These are phyloP conservation scores for Blennius ocellaris DNA, from an alignment of 2,113 vertebrate species.

Conservation along the genomic window DNA sequence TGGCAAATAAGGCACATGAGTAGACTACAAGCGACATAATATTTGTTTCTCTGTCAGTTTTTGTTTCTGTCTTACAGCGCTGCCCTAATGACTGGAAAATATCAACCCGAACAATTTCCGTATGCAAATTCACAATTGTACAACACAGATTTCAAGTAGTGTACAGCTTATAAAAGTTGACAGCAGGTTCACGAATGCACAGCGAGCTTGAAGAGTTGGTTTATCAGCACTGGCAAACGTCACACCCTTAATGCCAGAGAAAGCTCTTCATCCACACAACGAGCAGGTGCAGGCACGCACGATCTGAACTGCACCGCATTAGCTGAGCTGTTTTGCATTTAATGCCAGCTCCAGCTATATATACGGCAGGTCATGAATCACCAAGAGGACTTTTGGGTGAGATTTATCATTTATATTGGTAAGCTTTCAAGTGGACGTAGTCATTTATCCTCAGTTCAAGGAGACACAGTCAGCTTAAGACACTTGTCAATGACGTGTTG, in stretches of 20 bases:
- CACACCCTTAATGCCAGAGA: constrained; percentile 14
- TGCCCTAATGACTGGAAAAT: constrained; percentile 56
- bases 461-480: constrained; percentile 60
- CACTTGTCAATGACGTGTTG: constrained; percentile 60
- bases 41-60: constrained; percentile 72
- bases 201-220: constrained; percentile 14
- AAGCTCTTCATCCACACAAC: constrained; percentile 25
- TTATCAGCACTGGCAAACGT: constrained; percentile 20
- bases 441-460: constrained; percentile 71
- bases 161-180: constrained; percentile 55
- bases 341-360: constrained; percentile 46
- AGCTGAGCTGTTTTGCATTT: constrained; percentile 60
- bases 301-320: constrained; percentile 22
- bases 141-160: constrained; percentile 54
- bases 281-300: constrained; percentile 36
- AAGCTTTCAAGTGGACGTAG: constrained; percentile 54
- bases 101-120: constrained; percentile 64
- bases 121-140: constrained; percentile 71
- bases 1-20: constrained; percentile 55
- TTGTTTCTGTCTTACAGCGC: constrained; percentile 53
- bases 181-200: constrained; percentile 46
- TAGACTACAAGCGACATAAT: constrained; percentile 63
- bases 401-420: constrained; percentile 66
- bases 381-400: constrained; percentile 40
- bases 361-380: constrained; percentile 59